These are phyloP conservation scores for Abrostola tripartita DNA, from an alignment of 2,888 invertebrate species.

Conservation along the genomic window DNA sequence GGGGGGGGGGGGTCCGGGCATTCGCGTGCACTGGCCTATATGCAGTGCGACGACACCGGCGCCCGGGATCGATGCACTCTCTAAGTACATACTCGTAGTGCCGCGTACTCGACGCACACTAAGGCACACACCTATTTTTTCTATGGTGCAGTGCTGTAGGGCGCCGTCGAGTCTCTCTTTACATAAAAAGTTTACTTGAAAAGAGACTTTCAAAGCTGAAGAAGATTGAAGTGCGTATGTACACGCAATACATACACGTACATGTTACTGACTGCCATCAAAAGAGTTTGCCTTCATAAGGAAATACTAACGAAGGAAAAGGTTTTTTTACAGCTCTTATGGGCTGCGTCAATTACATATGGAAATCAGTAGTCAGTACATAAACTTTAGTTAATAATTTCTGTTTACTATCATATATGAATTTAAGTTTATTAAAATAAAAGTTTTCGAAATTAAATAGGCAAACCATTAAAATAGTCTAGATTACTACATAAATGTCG, in stretches of 20 bases:
- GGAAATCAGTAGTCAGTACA: no score
- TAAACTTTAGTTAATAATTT: no score
- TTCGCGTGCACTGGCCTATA: constrained; percentile 88
- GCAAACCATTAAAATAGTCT: no score
- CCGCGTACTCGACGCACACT: constrained; percentile 84
- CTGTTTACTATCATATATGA: no score
- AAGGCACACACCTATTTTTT: constrained; percentile 80
- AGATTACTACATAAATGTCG: no score
- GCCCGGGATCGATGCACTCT: constrained; percentile 88
- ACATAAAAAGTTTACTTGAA: constrained; percentile 78
- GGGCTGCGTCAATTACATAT: not conserved
- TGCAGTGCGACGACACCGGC: constrained; percentile 88
- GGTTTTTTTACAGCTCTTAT: constrained; percentile 24
- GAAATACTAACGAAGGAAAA: constrained; percentile 33
- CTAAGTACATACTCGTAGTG: constrained; percentile 80
- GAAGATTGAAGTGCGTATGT: constrained; percentile 72
- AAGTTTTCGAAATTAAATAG: no score
- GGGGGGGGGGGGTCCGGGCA: constrained; percentile 74
- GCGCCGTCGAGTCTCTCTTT: constrained; percentile 75
- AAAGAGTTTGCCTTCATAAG: constrained; percentile 39
- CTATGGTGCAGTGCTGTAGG: constrained; percentile 76
- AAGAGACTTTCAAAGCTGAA: constrained; percentile 75
- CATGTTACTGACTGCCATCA: constrained; percentile 24
- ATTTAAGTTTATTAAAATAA: no score
- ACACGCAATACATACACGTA: constrained; percentile 35